Percentiles rank a stretch among this genome's conserved stretches.
Evolutionary conservation across 2,888 invertebrate genomes (phyloP).

Genomic region (Xestia rhomboidea): DNA sequence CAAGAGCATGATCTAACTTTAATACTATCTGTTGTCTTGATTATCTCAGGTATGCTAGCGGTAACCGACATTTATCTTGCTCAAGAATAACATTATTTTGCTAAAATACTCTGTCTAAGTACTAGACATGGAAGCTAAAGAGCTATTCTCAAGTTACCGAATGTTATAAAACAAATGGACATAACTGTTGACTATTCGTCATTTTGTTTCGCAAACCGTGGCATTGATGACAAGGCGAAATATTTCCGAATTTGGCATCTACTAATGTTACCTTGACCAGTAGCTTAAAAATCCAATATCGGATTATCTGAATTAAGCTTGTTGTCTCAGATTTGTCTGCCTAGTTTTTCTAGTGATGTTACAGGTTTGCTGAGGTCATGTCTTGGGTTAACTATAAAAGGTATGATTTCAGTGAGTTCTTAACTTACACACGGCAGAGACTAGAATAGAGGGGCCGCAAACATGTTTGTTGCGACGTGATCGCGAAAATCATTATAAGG

Average conservation of each 20-base stretch:
- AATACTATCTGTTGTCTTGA: conserved; percentile 21
- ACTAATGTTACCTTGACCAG: conserved; percentile 45
- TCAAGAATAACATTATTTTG: conserved; percentile 27
- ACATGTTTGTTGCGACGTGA: conserved; percentile 72
- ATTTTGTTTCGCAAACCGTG: conserved; percentile 37
- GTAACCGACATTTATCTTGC: conserved; percentile 24
- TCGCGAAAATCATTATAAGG: conserved; percentile 81
- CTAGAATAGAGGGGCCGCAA: conserved; percentile 27
- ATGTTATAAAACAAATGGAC: conserved; percentile 18
- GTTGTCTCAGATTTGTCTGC: neutral
- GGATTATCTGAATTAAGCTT: conserved; percentile 1
- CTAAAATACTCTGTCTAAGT: conserved; percentile 12
- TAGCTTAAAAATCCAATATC: conserved; percentile 18
- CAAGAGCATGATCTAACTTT: conserved; percentile 20
- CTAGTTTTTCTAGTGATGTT: neutral
- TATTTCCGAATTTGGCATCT: conserved; percentile 55
- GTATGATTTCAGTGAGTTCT: neutral
- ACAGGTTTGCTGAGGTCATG: neutral
- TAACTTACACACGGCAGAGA: neutral
- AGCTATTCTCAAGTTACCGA: conserved; percentile 17
- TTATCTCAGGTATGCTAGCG: conserved; percentile 18
- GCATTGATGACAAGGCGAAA: conserved; percentile 55
- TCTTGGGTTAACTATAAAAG: neutral
- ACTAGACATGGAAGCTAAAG: neutral
- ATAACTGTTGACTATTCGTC: conserved; percentile 7